Evolutionary conservation across 2,797 vertebrate species (phyloP), one percentile per base, ranked within the genome.

Genomic region (Erpetoichthys calabaricus): DNA sequence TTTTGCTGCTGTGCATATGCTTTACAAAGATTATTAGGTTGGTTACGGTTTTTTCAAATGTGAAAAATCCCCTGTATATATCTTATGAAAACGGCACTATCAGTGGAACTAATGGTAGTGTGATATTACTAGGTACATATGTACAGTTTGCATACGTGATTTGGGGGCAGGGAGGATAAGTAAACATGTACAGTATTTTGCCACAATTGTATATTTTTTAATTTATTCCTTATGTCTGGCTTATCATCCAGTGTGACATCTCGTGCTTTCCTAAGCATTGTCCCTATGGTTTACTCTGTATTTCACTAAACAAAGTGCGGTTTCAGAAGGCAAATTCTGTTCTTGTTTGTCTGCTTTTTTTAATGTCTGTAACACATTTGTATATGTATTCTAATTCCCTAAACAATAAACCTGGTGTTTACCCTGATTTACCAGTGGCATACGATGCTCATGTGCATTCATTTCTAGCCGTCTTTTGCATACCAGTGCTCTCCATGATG

Each of bases 351-450:
- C 70, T 61, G 49, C 58, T 60, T 68, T 52, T 70, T 45, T 58
- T 69, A 60, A 62, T 62, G 45, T 65, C 56, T 61, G 74, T 57
- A 65, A 65, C 67, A 67, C 67, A 73, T 66, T 64, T 70, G 76
- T 77, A 73, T 64, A 65, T 65, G 45, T 59, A 59, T 62, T 67
- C 80, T 62, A 70, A 71, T 66, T 75, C 73, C 75, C 75, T 74
- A 69, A 79, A 73, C 72, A 83, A 83, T 82, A 81, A 85, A 70
- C 79, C 64, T 63, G 69, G 58, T 70, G 71, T 73, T 75, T 73
- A 76, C 73, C 73, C 42, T 58, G 55, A 47, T 59, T 25, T 25
- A 25, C 25, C 25, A 25, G 25, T 25, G 25, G 25, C 25, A 25
- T 25, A 25, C 25, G 25, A 25, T 25, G 25, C 25, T 25, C 25